phyloP scores from a whole-genome alignment of 2,888 invertebrate genomes.

The Limnephilus lunatus region DNA sequence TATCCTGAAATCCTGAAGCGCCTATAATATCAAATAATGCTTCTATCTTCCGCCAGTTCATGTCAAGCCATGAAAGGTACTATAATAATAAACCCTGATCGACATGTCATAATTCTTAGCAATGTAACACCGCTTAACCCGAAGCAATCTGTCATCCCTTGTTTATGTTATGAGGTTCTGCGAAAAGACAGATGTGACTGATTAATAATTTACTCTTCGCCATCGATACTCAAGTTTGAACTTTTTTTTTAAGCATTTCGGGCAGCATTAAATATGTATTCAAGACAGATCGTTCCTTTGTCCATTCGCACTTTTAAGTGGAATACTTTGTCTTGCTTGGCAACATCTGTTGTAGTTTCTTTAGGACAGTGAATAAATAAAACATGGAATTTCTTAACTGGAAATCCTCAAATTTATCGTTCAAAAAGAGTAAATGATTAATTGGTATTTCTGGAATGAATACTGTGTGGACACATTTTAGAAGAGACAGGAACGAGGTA shows the following conservation, averaged over 20 bases:
- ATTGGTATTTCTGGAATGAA: neutral
- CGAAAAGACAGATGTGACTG: neutral
- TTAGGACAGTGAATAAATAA: neutral
- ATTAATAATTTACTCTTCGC: neutral
- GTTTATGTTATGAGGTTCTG: neutral
- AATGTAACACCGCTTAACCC: neutral
- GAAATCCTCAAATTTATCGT: neutral
- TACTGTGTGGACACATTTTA: neutral
- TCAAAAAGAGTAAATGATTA: no score
- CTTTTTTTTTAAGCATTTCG: neutral
- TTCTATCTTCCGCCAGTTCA: no score
- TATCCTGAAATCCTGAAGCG: no score
- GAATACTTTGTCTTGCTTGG: neutral
- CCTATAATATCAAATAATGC: no score
- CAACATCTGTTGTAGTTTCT: neutral
- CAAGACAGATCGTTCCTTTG: neutral
- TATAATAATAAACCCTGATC: neutral
- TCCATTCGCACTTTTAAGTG: neutral
- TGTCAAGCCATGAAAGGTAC: neutral
- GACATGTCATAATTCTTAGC: neutral
- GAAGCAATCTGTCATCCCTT: neutral
- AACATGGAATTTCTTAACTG: neutral
- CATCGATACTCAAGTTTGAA: neutral
- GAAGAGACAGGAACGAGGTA: no score
- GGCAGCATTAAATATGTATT: neutral